These are phyloP conservation scores for Xerus rutilus DNA, from an alignment of 2,797 vertebrate genomes.

Conservation along the genomic window DNA sequence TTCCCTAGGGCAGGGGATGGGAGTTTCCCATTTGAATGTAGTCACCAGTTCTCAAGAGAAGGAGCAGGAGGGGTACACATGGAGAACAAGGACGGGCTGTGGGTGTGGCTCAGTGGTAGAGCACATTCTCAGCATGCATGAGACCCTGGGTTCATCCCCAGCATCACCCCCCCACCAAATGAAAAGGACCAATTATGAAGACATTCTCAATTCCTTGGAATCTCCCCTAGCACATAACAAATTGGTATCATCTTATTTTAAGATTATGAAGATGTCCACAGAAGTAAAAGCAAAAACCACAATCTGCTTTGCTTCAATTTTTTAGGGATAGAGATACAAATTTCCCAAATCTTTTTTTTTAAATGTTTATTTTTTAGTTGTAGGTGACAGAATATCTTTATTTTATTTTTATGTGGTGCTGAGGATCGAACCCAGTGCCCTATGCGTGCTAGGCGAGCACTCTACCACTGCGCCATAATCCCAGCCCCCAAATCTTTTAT, in stretches of 20 bases:
- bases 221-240: not conserved
- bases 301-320: slow-evolving; percentile 2
- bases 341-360: not conserved
- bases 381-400: too few species aligned
- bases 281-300: slow-evolving; percentile 27
- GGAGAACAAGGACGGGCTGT: not conserved
- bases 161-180: too few species aligned
- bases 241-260: not conserved
- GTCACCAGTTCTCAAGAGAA: slow-evolving; percentile 19
- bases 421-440: too few species aligned
- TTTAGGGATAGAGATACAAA: not conserved
- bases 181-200: not conserved
- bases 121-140: not conserved
- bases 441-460: too few species aligned
- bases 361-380: too few species aligned
- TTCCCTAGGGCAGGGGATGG: not conserved
- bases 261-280: not conserved
- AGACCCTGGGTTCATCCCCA: not conserved
- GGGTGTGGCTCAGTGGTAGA: not conserved
- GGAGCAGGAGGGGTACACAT: not conserved
- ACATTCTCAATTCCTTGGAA: not conserved
- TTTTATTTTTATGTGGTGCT: too few species aligned
- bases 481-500: not conserved
- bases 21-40: not conserved
- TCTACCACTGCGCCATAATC: too few species aligned